Percentiles rank a stretch among this genome's conserved stretches.
Evolutionary conservation across 2,888 invertebrate genomes (phyloP).

Genomic region (Orchesella flavescens): DNA sequence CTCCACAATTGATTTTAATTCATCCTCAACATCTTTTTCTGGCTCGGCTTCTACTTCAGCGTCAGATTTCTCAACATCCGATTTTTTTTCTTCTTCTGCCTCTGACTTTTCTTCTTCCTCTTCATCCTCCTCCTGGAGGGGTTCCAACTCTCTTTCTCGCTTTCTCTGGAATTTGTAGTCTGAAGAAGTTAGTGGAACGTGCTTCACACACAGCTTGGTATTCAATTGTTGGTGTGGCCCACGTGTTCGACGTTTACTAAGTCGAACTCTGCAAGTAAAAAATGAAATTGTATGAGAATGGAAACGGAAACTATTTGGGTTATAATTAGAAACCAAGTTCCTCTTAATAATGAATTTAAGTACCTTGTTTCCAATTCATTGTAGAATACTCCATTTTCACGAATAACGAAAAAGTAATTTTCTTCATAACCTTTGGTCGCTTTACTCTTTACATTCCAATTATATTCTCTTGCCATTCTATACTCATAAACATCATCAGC

Average conservation of each 20-base stretch:
- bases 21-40: slow-evolving; percentile 71
- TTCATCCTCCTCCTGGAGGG: slow-evolving; percentile 82
- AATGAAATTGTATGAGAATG: background rate
- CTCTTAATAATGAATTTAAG: slow-evolving; percentile 5
- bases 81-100: slow-evolving; percentile 73
- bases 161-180: slow-evolving; percentile 91
- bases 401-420: slow-evolving; percentile 95
- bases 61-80: slow-evolving; percentile 73
- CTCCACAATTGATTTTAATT: slow-evolving; percentile 73
- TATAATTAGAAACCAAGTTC: too few species aligned
- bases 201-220: slow-evolving; percentile 90
- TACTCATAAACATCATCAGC: slow-evolving; percentile 96
- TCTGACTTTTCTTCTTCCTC: slow-evolving; percentile 76
- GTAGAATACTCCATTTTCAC: slow-evolving; percentile 92
- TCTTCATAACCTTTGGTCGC: slow-evolving; percentile 96
- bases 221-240: slow-evolving; percentile 81
- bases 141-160: slow-evolving; percentile 90
- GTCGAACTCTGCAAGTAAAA: slow-evolving; percentile 81
- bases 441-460: slow-evolving; percentile 99
- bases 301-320: background rate
- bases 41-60: slow-evolving; percentile 29
- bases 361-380: slow-evolving; percentile 91
- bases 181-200: slow-evolving; percentile 87
- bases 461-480: slow-evolving; percentile 97
- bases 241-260: slow-evolving; percentile 92